These are phyloP conservation scores for Cnemophilus loriae DNA, from an alignment of 2,113 vertebrate genomes.

Conservation along the genomic window DNA sequence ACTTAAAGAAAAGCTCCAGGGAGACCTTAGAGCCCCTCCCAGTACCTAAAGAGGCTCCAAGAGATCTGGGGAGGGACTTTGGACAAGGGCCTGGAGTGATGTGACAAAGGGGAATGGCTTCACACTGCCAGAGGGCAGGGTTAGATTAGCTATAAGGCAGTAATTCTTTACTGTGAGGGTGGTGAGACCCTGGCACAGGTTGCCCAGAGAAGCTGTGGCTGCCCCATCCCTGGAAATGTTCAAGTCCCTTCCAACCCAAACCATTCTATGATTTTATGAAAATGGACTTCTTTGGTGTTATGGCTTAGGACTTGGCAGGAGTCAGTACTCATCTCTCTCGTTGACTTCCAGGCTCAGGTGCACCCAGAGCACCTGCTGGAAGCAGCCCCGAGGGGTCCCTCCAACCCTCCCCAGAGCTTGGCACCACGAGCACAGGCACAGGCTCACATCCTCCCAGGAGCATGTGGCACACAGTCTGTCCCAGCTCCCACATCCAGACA, in stretches of 20 bases:
- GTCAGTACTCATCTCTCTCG: neutral
- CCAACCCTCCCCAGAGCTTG: neutral
- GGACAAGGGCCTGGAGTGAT: neutral
- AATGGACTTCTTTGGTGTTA: neutral
- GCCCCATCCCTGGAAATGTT: neutral
- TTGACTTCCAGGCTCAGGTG: neutral
- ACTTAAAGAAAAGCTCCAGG: neutral
- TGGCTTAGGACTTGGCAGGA: neutral
- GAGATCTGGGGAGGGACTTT: neutral
- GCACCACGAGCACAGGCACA: neutral
- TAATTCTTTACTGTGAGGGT: neutral
- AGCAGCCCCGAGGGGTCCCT: neutral
- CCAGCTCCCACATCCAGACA: neutral
- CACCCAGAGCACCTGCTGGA: neutral
- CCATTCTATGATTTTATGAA: neutral
- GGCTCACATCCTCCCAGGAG: neutral
- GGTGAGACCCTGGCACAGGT: neutral
- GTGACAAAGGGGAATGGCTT: neutral
- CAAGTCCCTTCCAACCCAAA: neutral
- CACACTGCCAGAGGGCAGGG: neutral
- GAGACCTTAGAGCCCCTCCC: neutral
- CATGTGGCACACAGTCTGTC: accelerated
- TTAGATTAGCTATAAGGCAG: neutral
- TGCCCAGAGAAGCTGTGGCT: neutral
- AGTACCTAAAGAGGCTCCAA: neutral